Percentiles rank a stretch among this genome's conserved stretches.
Conservation (phyloP, 1,140 invertebrate species). For the Cepaea nemoralis region DNA sequence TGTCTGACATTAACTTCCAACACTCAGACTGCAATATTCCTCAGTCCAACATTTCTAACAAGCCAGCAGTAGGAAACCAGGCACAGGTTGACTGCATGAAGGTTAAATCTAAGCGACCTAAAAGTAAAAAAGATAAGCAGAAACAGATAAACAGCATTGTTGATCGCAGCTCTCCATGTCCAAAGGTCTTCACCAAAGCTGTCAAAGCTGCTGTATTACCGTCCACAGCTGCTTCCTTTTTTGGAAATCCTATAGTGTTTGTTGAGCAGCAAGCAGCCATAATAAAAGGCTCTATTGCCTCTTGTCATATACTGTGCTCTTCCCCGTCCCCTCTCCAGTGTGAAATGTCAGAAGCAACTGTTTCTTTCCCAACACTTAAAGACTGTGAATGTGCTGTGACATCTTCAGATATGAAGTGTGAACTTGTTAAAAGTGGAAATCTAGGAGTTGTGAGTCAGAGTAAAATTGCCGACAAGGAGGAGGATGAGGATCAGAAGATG, state of each 20-base stretch:
- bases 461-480: not conserved
- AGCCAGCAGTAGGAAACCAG: not conserved
- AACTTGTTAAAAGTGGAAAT: not conserved
- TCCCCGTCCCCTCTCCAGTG: not conserved
- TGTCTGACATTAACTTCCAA: not conserved
- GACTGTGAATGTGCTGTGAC: not conserved
- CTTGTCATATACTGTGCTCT: constrained; percentile 17
- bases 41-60: not conserved
- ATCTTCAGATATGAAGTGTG: not conserved
- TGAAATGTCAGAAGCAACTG: not conserved
- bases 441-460: not conserved
- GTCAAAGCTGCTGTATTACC: not conserved
- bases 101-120: constrained; percentile 23
- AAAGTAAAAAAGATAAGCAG: constrained; percentile 28
- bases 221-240: constrained; percentile 29
- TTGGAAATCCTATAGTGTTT: constrained; percentile 39
- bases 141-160: constrained; percentile 28
- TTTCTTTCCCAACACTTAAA: not conserved
- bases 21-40: not conserved
- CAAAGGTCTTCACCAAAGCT: not conserved
- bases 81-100: not conserved
- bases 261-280: constrained; percentile 36
- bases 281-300: constrained; percentile 38
- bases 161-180: constrained; percentile 1
- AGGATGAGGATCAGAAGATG: constrained; percentile 29